Percentiles rank a stretch among this genome's conserved stretches.
phyloP scores from a whole-genome alignment of 2,888 invertebrate species.

The Chloroclysta siterata region DNA sequence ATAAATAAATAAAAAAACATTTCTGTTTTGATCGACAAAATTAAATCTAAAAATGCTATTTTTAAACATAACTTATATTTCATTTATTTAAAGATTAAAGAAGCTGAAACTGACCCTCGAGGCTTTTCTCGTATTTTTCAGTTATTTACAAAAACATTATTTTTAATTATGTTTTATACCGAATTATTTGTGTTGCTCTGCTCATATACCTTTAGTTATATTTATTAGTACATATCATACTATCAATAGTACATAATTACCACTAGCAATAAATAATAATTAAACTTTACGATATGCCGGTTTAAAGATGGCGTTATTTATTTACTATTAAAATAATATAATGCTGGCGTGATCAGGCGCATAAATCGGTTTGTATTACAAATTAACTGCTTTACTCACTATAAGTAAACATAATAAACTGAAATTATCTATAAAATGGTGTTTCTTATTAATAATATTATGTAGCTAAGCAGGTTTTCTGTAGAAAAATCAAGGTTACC shows the following conservation, averaged over 20 bases:
- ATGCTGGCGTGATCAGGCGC: slow-evolving; percentile 48
- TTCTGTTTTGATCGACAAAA: too few species aligned
- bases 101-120: too few species aligned
- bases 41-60: too few species aligned
- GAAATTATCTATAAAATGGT: not conserved
- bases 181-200: not conserved
- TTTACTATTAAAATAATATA: slow-evolving; percentile 54
- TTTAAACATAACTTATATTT: too few species aligned
- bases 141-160: too few species aligned
- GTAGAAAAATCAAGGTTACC: too few species aligned
- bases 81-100: too few species aligned
- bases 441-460: not conserved
- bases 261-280: slow-evolving; percentile 37
- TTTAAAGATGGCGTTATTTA: slow-evolving; percentile 54
- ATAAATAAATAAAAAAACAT: too few species aligned
- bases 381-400: slow-evolving; percentile 58
- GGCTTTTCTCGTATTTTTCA: too few species aligned
- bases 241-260: slow-evolving; percentile 18
- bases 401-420: slow-evolving; percentile 12
- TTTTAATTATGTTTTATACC: not conserved
- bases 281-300: slow-evolving; percentile 49
- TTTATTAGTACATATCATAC: not conserved
- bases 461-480: too few species aligned
- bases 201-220: slow-evolving; percentile 6
- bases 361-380: slow-evolving; percentile 50